Percentiles rank a stretch among this genome's conserved stretches.
These are phyloP conservation scores for Diorhabda sublineata DNA, from an alignment of 1,140 invertebrate genomes.

Conservation along the genomic window DNA sequence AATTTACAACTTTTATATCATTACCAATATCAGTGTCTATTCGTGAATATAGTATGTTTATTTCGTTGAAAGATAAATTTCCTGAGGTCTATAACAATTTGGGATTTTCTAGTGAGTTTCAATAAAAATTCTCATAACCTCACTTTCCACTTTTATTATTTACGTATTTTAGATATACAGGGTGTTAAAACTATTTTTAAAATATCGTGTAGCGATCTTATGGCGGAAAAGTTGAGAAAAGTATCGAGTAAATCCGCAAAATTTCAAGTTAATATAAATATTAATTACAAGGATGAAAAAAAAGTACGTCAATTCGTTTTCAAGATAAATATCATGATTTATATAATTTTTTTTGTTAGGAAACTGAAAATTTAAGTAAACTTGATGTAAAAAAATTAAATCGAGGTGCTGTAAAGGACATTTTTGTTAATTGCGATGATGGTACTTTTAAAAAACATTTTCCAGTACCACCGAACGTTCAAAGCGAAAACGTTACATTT, in stretches of 20 bases:
- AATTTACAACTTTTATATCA: conserved; percentile 47
- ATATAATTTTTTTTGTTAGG: too few species aligned
- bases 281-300: conserved; percentile 36
- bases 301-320: conserved; percentile 21
- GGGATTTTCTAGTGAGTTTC: conserved; percentile 16
- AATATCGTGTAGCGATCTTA: conserved; percentile 28
- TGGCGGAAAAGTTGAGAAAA: conserved; percentile 34
- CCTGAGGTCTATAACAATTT: conserved; percentile 32
- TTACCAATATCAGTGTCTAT: conserved; percentile 47
- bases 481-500: conserved; percentile 43
- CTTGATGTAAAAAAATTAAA: too few species aligned
- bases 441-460: conserved; percentile 50
- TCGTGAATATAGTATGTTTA: conserved; percentile 48
- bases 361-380: too few species aligned
- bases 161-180: conserved; percentile 34
- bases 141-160: conserved; percentile 35
- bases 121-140: conserved; percentile 4
- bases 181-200: conserved; percentile 38
- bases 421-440: conserved; percentile 49
- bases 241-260: conserved; percentile 35
- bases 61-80: conserved; percentile 47
- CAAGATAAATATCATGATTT: conserved; percentile 8
- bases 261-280: conserved; percentile 37
- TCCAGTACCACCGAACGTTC: conserved; percentile 48
- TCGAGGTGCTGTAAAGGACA: conserved; percentile 20